A percentile compares a stretch with the other conserved stretches of the same genome.
These are phyloP conservation scores for Conomelus anceps DNA, from an alignment of 2,888 invertebrate genomes.

Conservation along the genomic window DNA sequence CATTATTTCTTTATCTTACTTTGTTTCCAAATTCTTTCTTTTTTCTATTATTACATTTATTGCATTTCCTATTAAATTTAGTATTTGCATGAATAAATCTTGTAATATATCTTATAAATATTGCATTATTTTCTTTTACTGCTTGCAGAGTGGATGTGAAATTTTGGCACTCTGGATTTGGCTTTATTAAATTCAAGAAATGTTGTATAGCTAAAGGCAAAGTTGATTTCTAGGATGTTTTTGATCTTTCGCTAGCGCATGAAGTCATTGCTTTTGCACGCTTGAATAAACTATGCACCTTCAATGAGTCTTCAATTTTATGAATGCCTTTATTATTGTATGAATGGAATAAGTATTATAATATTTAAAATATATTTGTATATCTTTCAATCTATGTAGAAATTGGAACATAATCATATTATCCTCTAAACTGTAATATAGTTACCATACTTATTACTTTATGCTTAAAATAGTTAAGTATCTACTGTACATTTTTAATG, in stretches of 20 bases:
- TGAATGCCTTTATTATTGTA: neutral
- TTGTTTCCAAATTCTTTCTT: no score
- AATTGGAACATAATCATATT: neutral
- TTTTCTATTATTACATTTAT: neutral
- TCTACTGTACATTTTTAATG: neutral
- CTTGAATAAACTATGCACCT: no score
- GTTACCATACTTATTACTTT: neutral
- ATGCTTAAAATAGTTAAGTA: neutral
- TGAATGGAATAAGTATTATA: neutral
- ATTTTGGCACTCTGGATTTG: neutral
- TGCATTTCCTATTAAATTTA: neutral
- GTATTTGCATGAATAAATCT: no score
- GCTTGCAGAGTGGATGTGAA: neutral
- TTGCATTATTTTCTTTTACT: constrained; percentile 11
- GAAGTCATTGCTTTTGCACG: constrained; percentile 1
- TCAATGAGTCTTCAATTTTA: neutral
- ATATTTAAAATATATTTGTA: no score
- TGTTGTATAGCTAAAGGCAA: neutral
- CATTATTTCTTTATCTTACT: no score
- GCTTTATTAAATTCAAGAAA: neutral
- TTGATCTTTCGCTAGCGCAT: constrained; percentile 11
- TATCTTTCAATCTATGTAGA: neutral
- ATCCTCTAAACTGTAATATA: neutral
- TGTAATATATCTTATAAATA: neutral
- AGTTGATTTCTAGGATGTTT: neutral